Evolutionary conservation across 2,888 invertebrate species (phyloP), one percentile per base, ranked within the genome.

Genomic region (Periphyllus acericola): DNA sequence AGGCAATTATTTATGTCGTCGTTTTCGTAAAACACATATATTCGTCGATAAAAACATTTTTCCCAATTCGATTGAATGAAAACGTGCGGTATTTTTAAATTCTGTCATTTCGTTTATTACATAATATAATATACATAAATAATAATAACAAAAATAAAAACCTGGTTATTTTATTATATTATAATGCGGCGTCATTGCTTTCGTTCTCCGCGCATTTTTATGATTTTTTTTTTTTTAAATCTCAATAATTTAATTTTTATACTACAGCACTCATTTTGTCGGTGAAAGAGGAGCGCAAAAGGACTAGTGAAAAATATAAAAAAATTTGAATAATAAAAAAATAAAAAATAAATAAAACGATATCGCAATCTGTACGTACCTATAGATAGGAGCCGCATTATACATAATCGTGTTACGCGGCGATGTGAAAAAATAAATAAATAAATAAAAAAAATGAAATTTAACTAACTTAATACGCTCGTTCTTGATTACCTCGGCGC

Each of bases 51-150:
- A 25, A 21, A 60, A 17, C 29, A 40, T 46, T 76, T 76, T 29
- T n/a, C 3, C 46, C 9, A 29, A 46, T n/a, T 60, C 60, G 5
- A 25, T 25, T 60, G 60, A 21, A 25, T 46, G 11, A n/a, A 46
- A 76, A 76, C 76, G 29, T 76, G 29, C 19, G 17, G 8, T 76
- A 29, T 76, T 46, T 76, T 76, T 46, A 40, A 76, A 46, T 46
- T 76, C 19, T 14, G 8, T 29, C 46, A 17, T 46, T 76, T 76
- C 3, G 19, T 46, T 76, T 76, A 46, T 3, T 3, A 29, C 46
- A 3, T 0, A 75, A 17, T n/a, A 3, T 0, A 75, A 17, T n/a
- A 34, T 1, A 6, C 60, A 6, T 60, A 25, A 21, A 25, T 19
- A 11, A 14, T 46, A 46, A 46, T 36, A 11, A 21, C 21, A 25